These are phyloP conservation scores for Daubentonia madagascariensis DNA, from an alignment of 2,113 vertebrate genomes.

Conservation along the genomic window DNA sequence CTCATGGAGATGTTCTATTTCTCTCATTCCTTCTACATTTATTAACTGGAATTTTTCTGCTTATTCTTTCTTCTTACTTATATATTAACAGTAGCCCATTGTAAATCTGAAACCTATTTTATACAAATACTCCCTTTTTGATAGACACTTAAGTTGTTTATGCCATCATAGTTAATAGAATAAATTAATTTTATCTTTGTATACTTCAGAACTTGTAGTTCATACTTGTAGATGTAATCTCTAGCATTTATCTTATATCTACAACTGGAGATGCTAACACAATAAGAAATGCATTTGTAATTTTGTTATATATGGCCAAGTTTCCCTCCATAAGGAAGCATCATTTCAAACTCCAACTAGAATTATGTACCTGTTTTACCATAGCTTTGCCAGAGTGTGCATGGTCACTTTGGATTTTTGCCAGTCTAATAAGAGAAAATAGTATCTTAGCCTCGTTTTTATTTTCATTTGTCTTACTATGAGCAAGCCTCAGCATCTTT, in stretches of 20 bases:
- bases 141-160: not conserved
- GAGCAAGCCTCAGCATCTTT: not conserved
- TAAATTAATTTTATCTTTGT: not conserved
- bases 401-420: not conserved
- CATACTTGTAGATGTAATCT: not conserved
- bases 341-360: not conserved
- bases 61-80: not conserved
- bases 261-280: not conserved
- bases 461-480: not conserved
- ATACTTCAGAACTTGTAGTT: not conserved
- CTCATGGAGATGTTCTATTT: not conserved
- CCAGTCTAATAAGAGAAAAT: not conserved
- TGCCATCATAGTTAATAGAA: not conserved
- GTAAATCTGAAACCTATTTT: not conserved
- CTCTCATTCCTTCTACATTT: not conserved
- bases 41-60: not conserved
- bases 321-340: not conserved
- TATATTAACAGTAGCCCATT: not conserved
- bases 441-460: not conserved
- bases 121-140: not conserved
- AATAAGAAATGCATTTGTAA: not conserved
- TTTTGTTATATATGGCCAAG: not conserved
- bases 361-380: not conserved
- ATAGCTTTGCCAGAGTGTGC: not conserved
- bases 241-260: not conserved